A percentile compares a stretch with the other conserved stretches of the same genome.
phyloP scores from a whole-genome alignment of 1,140 invertebrate genomes.

The Pseudobourletiella spinata region DNA sequence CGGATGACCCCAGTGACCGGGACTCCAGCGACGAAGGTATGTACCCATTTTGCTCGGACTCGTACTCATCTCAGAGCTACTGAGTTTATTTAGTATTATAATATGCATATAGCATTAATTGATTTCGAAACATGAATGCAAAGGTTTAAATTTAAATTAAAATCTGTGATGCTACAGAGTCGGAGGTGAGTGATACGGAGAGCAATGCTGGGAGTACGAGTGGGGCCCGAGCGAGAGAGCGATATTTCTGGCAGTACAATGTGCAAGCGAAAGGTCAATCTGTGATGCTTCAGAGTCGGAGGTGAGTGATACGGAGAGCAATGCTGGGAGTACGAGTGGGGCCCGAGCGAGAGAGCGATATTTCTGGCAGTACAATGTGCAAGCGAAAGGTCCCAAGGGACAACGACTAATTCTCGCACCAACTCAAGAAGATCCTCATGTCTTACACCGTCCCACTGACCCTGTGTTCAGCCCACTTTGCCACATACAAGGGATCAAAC shows the following conservation, averaged over 20 bases:
- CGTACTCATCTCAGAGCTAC: no score
- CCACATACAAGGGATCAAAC: constrained; percentile 79
- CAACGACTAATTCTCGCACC: constrained; percentile 60
- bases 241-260: constrained; percentile 89
- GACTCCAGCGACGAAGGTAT: constrained; percentile 70
- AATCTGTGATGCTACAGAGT: no score
- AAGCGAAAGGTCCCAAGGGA: constrained; percentile 95
- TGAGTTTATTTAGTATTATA: no score
- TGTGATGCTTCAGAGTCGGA: constrained; percentile 29
- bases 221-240: constrained; percentile 45
- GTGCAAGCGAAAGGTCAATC: not conserved
- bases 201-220: constrained; percentile 32
- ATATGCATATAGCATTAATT: no score
- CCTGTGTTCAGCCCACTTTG: constrained; percentile 86
- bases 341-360: constrained; percentile 53
- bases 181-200: constrained; percentile 36
- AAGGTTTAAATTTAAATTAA: no score
- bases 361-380: constrained; percentile 99
- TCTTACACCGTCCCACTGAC: constrained; percentile 77
- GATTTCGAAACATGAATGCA: no score
- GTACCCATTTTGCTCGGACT: constrained; percentile 4
- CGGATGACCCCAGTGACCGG: constrained; percentile 69
- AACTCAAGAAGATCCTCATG: constrained; percentile 83
- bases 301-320: constrained; percentile 35
- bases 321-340: constrained; percentile 30